Evolutionary conservation across 2,888 invertebrate species (phyloP), one percentile per base, ranked within the genome.

Genomic region (Clostera curtula): DNA sequence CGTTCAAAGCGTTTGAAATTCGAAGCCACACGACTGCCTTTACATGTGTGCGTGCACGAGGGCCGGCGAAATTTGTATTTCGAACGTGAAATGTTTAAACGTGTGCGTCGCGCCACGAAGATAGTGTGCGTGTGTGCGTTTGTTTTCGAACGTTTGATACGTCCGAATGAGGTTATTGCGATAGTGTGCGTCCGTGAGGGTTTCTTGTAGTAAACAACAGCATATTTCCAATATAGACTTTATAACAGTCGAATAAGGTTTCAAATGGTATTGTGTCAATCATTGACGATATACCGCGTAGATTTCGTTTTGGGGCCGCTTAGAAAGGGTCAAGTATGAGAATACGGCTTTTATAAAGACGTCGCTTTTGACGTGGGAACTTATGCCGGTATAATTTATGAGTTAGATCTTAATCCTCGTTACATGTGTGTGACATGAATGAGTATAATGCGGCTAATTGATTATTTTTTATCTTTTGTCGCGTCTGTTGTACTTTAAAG

Each of bases 301-400:
- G 53, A 59, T 56, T 53, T 58, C 56, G 58, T 63, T 70, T 70
- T 68, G 61, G 49, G 49, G 47, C 56, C 50, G 49, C 54, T 49
- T 66, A 69, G 69, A 75, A 76, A 74, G 80, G 82, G 79, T 80
- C 79, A 77, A 75, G 72, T 66, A 63, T 45, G 63, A 66, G 68
- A 69, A 69, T 67, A 54, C 50, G 51, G 60, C 60, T 69, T n/a
- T 63, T 73, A 76, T 76, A 65, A 68, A 79, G 76, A 71, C 67
- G 67, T 71, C 66, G 55, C 58, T 28, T 32, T 35, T 63, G 71
- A 73, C 76, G 74, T 79, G 79, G 72, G 79, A 80, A 79, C 48
- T 34, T 61, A 44, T 39, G 36, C 51, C 29, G 42, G 49, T 53
- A 56, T 67, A 66, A 61, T 66, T 66, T 64, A 62, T 74, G 54